phyloP scores from a whole-genome alignment of 2,888 invertebrate genomes.

The Bombyx huttoni region DNA sequence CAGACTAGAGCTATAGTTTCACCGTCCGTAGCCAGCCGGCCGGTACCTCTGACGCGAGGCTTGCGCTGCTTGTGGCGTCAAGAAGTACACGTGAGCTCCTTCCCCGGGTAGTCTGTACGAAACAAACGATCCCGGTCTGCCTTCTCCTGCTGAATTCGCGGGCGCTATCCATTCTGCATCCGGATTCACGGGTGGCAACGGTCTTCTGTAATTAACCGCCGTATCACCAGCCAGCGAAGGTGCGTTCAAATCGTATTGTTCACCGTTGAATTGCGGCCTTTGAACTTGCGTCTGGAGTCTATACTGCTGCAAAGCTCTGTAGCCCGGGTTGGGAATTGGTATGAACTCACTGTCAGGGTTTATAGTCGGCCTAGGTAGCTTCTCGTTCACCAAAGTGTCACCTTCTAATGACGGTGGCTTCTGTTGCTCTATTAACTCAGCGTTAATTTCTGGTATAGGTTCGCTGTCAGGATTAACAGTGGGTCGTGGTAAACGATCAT shows the following conservation, averaged over 20 bases:
- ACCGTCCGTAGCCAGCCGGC: slow-evolving; percentile 56
- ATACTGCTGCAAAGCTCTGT: slow-evolving; percentile 44
- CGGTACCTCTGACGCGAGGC: slow-evolving; percentile 45
- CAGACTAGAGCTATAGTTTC: slow-evolving; percentile 70
- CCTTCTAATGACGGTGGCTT: slow-evolving; percentile 67
- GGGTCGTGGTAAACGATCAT: slow-evolving; percentile 78
- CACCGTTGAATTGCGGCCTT: slow-evolving; percentile 44
- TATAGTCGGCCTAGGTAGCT: slow-evolving; percentile 76
- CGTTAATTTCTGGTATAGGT: slow-evolving; percentile 41
- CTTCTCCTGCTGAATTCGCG: slow-evolving; percentile 56
- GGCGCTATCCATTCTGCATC: slow-evolving; percentile 74
- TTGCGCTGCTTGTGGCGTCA: slow-evolving; percentile 77
- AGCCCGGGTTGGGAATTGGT: slow-evolving; percentile 59
- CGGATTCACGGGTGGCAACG: slow-evolving; percentile 68
- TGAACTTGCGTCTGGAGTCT: slow-evolving; percentile 37
- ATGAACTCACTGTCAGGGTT: slow-evolving; percentile 80
- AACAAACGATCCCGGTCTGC: slow-evolving; percentile 75
- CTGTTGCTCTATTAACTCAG: slow-evolving; percentile 32
- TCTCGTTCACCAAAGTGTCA: slow-evolving; percentile 81
- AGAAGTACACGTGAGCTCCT: slow-evolving; percentile 84
- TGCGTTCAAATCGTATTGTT: slow-evolving; percentile 54
- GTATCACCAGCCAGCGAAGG: slow-evolving; percentile 61
- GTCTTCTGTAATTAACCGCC: slow-evolving; percentile 72
- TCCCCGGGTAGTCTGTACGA: slow-evolving; percentile 82
- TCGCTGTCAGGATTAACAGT: slow-evolving; percentile 80